Evolutionary conservation across 2,888 invertebrate genomes (phyloP).

Genomic region (Metacarcinus magister): DNA sequence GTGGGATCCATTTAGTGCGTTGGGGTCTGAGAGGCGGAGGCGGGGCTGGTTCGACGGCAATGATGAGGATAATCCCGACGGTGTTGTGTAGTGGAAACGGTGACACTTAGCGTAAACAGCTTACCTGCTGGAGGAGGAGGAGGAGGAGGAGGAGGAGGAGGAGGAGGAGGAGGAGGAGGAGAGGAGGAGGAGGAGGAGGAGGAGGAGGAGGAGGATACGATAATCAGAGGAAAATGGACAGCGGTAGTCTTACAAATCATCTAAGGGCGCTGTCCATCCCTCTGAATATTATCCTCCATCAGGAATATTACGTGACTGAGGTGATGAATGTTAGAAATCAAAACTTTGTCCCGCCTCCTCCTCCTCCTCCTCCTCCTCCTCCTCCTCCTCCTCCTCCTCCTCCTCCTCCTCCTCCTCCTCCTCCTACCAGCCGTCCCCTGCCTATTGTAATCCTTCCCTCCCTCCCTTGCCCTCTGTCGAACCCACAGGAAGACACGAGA

Average conservation of each 20-base stretch:
- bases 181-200: not conserved
- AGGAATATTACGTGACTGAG: constrained; percentile 1
- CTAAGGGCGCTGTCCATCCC: not conserved
- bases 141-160: constrained; percentile 30
- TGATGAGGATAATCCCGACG: not conserved
- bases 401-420: not conserved
- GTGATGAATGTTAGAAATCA: not conserved
- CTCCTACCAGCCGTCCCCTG: too few relatives aligned
- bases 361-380: not conserved
- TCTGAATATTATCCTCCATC: not conserved
- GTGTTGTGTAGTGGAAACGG: not conserved
- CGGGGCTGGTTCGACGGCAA: not conserved
- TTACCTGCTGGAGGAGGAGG: not conserved
- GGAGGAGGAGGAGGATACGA: not conserved
- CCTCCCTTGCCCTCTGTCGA: too few relatives aligned
- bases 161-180: not conserved
- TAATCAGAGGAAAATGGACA: not conserved
- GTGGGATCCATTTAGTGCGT: not conserved
- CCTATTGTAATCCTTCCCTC: not conserved
- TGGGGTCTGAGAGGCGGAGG: not conserved
- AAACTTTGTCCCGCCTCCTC: not conserved
- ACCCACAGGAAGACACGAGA: too few relatives aligned
- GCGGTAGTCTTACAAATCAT: not conserved
- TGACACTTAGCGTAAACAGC: not conserved
- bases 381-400: not conserved